Base-by-base conservation (phyloP, 2,113 vertebrate species). In the Mionectes macconnelli region DNA sequence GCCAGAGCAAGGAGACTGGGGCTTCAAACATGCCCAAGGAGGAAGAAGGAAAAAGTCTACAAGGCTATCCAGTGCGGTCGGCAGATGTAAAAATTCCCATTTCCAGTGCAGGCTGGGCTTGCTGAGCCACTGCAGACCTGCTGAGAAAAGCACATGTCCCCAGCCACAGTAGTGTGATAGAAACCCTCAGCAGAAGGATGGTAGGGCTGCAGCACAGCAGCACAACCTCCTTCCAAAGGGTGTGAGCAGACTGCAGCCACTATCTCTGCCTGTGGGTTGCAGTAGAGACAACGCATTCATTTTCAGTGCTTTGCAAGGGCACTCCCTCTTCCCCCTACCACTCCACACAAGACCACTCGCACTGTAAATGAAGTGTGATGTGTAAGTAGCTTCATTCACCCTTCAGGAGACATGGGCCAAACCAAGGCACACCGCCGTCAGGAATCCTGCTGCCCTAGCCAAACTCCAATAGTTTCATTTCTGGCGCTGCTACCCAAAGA, bases 261-360 rank as follows among this genome's bases (percentile, higher is more conserved):
- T 86, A 1, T 93, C 88, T 96, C 94, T 93, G 96, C 94, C 93
- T 97, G 96, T 93, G 94, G 93, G 95, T 37, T 97, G 96, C 94
- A 95, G 93, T 94, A 97, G 92, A 96, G 92, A 96, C 92, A 95
- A 94, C 88, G 8, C 94, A 96, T 96, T 96, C 73, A 80, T 90
- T 88, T 49, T 70, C 66, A 4, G 67, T 66, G 90, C 82, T 74
- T 81, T 31, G 33, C 27, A 6, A 94, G 95, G 95, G 91, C 94
- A 92, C 93, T 97, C 90, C 83, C 94, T 93, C 93, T 93, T 92
- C 72, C 90, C 94, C 80, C 70, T 86, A 78, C 83, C 95, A 74
- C 79, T 77, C 83, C 33, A 72, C 88, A 94, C 64, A 72, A 87
- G 96, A 94, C 93, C 96, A 88, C 85, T 84, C 70, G 76, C 85